Evolutionary conservation across 2,113 vertebrate genomes (phyloP).

Genomic region (Anhinga rufa): DNA sequence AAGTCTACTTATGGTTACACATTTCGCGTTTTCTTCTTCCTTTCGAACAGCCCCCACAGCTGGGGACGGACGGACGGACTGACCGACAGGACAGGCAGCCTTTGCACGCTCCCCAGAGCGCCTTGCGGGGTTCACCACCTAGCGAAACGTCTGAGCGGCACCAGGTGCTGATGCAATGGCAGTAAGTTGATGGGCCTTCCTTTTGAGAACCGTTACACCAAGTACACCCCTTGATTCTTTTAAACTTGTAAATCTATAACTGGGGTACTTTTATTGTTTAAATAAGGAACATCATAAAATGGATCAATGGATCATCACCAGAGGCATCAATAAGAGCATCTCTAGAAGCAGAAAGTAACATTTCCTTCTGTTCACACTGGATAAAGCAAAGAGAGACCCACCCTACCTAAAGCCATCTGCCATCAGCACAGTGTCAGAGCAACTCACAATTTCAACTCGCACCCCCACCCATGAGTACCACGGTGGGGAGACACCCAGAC

Average conservation of each 20-base stretch:
- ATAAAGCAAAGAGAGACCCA: neutral
- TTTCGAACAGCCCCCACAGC: rapidly evolving
- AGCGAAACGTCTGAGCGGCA: rapidly evolving
- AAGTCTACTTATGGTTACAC: too few species aligned
- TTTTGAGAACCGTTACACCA: neutral
- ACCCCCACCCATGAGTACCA: rapidly evolving
- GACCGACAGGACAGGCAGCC: neutral
- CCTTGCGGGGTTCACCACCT: rapidly evolving
- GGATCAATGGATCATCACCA: neutral
- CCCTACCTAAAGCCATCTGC: neutral
- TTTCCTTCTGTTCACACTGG: neutral
- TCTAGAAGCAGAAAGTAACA: neutral
- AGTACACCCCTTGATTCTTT: neutral
- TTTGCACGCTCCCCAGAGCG: neutral
- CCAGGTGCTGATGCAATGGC: neutral
- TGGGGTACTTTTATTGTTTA: neutral
- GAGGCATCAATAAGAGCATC: neutral
- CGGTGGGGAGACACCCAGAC: neutral
- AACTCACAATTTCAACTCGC: neutral
- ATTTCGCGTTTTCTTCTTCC: too few species aligned
- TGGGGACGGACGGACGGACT: neutral
- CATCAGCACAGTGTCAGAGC: neutral
- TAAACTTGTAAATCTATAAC: neutral
- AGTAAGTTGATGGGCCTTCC: neutral
- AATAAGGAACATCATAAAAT: neutral